Evolutionary conservation across 2,888 invertebrate genomes (phyloP).

Genomic region (Eilema griseolum): DNA sequence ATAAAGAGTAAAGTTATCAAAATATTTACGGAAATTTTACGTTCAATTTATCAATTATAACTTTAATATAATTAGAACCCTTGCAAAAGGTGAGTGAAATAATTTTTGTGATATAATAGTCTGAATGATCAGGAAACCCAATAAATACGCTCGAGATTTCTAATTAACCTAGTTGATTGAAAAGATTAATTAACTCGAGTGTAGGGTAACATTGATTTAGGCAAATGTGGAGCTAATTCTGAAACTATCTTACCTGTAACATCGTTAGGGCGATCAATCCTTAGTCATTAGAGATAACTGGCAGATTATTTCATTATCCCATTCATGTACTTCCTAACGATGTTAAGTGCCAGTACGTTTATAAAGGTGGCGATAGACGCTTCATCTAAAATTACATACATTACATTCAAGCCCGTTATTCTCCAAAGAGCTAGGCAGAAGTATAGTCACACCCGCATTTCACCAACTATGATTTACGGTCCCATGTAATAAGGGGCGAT

Average conservation of each 20-base stretch:
- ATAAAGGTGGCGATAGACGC: neutral
- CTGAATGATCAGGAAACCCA: constrained; percentile 50
- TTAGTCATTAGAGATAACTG: constrained; percentile 1
- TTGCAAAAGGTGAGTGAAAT: constrained; percentile 27
- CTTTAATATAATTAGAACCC: constrained; percentile 24
- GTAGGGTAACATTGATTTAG: constrained; percentile 31
- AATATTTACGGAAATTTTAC: neutral
- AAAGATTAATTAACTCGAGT: constrained; percentile 58
- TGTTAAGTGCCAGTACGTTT: neutral
- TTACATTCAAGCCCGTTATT: too few species aligned
- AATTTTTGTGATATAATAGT: constrained; percentile 37
- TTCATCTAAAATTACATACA: too few species aligned
- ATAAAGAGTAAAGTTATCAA: neutral
- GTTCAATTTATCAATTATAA: constrained; percentile 13
- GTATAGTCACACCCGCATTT: too few species aligned
- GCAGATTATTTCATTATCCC: neutral
- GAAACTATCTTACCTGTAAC: neutral
- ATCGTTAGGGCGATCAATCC: neutral
- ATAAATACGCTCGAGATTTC: constrained; percentile 58
- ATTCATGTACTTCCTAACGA: neutral
- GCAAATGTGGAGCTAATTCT: constrained; percentile 9
- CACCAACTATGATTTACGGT: too few species aligned
- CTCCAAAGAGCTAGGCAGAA: too few species aligned
- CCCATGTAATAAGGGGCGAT: too few species aligned
- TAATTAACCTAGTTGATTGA: constrained; percentile 62